These are phyloP conservation scores for Hylaeus volcanicus DNA, from an alignment of 1,140 invertebrate genomes.

Conservation along the genomic window DNA sequence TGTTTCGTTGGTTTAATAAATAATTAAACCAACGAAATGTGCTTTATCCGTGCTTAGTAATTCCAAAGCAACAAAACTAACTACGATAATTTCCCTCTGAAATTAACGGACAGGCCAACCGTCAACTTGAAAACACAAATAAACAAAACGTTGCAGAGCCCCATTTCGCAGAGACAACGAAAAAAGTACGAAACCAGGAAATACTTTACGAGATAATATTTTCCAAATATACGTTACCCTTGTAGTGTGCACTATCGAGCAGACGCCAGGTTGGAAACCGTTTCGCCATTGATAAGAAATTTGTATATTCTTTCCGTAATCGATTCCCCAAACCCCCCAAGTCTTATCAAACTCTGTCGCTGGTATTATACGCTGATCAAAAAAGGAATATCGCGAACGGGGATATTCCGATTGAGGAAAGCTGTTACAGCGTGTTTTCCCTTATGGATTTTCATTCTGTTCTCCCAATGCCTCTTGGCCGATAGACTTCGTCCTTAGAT, in stretches of 20 bases:
- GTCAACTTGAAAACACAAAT: no score
- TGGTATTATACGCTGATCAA: background rate
- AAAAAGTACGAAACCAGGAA: background rate
- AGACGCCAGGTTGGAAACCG: background rate
- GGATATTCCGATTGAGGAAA: background rate
- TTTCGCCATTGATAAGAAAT: conserved; percentile 5
- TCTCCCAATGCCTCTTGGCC: background rate
- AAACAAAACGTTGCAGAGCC: no score
- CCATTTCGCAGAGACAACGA: background rate
- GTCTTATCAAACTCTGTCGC: background rate
- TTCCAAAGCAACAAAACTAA: no score
- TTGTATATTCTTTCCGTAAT: conserved; percentile 12
- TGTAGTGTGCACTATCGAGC: background rate
- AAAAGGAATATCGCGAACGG: background rate
- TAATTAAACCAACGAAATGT: no score
- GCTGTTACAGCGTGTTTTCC: background rate
- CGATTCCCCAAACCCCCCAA: no score
- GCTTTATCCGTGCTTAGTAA: no score
- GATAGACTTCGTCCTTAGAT: background rate
- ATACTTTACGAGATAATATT: background rate
- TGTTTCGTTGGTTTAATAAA: no score
- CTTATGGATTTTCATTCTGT: conserved; percentile 3
- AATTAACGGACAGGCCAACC: no score
- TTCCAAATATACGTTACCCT: background rate
- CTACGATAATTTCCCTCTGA: no score